Percentiles rank a stretch among this genome's conserved stretches.
Evolutionary conservation across 2,113 vertebrate genomes (phyloP).

Genomic region (Gasterosteus nipponicus): DNA sequence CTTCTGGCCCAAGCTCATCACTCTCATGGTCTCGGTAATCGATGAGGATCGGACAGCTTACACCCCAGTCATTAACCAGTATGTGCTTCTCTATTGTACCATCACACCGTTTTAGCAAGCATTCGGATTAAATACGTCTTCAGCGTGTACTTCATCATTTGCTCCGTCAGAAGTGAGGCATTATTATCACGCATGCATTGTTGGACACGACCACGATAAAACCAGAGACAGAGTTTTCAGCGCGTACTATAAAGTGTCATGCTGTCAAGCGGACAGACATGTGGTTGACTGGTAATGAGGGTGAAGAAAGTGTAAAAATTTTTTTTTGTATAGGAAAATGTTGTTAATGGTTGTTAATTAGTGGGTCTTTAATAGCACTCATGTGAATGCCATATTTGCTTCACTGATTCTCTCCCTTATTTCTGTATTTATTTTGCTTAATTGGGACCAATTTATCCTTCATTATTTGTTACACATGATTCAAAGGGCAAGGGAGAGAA

Average conservation of each 20-base stretch:
- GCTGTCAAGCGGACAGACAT: background rate
- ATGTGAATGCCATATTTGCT: background rate
- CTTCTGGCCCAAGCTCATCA: slow-evolving; percentile 96
- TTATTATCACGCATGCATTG: background rate
- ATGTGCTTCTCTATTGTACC: slow-evolving; percentile 70
- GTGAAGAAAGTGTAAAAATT: background rate
- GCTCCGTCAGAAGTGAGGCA: background rate
- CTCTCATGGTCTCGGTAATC: slow-evolving; percentile 93
- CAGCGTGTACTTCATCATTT: background rate
- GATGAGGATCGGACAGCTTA: slow-evolving; percentile 94
- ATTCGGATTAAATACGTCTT: background rate
- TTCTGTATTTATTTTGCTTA: background rate
- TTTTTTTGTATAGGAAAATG: background rate
- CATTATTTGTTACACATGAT: background rate
- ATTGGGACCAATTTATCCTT: background rate
- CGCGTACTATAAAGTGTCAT: background rate
- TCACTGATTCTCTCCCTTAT: background rate
- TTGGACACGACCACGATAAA: background rate
- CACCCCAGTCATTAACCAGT: slow-evolving; percentile 93
- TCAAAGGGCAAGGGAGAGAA: background rate
- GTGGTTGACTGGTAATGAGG: background rate
- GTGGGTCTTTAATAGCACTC: background rate
- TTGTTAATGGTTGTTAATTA: too few relatives aligned
- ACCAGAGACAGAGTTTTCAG: background rate
- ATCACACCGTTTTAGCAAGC: background rate